Conservation (phyloP, 2,797 vertebrate genomes). For the Pantherophis alleghaniensis region DNA sequence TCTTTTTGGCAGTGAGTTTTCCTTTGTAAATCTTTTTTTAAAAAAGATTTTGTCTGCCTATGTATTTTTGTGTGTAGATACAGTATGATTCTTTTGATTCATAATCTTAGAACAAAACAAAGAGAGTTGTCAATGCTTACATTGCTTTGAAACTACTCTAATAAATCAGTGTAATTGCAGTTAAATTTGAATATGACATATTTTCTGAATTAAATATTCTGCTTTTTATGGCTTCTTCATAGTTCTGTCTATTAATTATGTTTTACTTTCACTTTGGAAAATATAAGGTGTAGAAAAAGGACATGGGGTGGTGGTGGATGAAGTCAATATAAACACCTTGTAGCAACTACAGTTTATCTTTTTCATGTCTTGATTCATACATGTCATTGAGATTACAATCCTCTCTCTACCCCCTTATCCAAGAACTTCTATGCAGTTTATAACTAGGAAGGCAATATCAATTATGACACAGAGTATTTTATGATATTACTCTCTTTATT, state of each 20-base stretch:
- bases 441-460: neutral
- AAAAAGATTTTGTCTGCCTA: neutral
- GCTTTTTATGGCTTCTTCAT: neutral
- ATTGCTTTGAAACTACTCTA: neutral
- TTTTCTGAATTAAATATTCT: neutral
- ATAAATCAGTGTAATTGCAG: neutral
- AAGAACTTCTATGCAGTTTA: neutral
- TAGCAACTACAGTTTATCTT: neutral
- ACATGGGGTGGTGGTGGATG: neutral
- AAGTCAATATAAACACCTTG: neutral
- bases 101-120: neutral
- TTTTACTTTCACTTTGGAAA: neutral
- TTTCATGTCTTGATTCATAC: conserved; percentile 42
- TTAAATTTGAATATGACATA: neutral
- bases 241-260: neutral
- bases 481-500: neutral
- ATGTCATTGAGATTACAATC: conserved; percentile 29
- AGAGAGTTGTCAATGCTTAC: neutral
- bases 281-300: neutral
- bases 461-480: neutral
- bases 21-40: neutral
- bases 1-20: neutral
- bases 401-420: neutral
- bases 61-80: neutral
- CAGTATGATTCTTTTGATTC: neutral